Base-by-base conservation (phyloP, 2,888 invertebrate genomes). In the Carterocephalus palaemon region DNA sequence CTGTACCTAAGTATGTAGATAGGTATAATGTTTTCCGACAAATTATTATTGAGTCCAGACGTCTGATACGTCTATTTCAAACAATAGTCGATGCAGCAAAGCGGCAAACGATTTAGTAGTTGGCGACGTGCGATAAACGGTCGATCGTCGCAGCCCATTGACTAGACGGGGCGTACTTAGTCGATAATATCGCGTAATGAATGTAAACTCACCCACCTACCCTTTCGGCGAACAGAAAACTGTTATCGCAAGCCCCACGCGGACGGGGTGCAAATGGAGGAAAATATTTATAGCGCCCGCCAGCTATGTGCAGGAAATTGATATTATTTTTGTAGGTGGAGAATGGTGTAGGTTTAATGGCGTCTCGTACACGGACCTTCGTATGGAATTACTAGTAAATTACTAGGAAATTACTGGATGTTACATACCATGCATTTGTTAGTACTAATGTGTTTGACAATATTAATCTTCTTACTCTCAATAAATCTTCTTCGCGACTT, bases 151-250 rank as follows among this genome's bases (percentile, higher is more conserved):
- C 64, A 67, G 70, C 58, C 73, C 72, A 75, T 77, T 71, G 76
- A 72, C 57, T 73, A 67, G 45, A 57, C 67, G 71, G 75, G 70
- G 70, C 62, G 33, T 79, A 79, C 77, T 78, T 77, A 77, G 67
- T 61, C 71, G 84, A 83, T 84, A 83, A 82, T 83, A 75, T 75
- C 72, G 68, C 61, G 73, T 78, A 81, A 82, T 83, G 80, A 78
- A 77, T 73, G 73, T 77, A 75, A 77, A 72, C 68, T 64, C 57
- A 57, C 60, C 64, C 2, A 8, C 36, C 23, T 29, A 28, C 75
- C 65, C 67, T 58, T 54, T 56, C 56, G 59, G 56, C 60, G 67
- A 65, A 70, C 70, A 74, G 67, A 67, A 67, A 67, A 71, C 39
- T 73, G 76, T 81, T 84, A 84, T 84, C 84, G 71, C 65, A 54